Percentiles rank a stretch among this genome's conserved stretches.
Evolutionary conservation across 2,113 vertebrate species (phyloP).

Genomic region (Orientallactaga bullata): DNA sequence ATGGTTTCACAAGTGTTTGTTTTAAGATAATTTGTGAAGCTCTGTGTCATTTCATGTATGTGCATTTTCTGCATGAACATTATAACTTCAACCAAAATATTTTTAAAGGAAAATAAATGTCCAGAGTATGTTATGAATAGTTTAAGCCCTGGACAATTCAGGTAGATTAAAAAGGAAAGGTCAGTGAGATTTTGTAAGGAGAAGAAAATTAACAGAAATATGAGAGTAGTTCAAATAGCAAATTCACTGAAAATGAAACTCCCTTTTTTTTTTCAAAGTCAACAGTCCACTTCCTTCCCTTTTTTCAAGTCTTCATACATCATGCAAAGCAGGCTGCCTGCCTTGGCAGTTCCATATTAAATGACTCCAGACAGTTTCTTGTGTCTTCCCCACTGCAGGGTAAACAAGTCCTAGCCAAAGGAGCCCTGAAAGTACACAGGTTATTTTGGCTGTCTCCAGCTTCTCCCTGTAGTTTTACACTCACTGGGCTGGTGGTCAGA

Average conservation of each 20-base stretch:
- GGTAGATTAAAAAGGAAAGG: slow-evolving; percentile 30
- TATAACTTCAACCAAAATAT: not conserved
- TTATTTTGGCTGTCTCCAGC: not conserved
- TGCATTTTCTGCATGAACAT: slow-evolving; percentile 29
- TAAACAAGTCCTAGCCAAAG: slow-evolving; percentile 26
- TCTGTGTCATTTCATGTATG: not conserved
- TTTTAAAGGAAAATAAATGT: slow-evolving; percentile 45
- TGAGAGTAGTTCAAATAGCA: slow-evolving; percentile 46
- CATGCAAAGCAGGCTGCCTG: slow-evolving; percentile 67
- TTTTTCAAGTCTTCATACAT: slow-evolving; percentile 68
- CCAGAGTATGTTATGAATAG: not conserved
- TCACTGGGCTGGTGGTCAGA: slow-evolving; percentile 1
- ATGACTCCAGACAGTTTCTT: slow-evolving; percentile 18
- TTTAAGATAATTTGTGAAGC: not conserved
- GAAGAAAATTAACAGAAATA: slow-evolving; percentile 51
- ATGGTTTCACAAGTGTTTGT: not conserved
- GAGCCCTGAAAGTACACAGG: not conserved
- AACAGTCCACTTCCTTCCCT: slow-evolving; percentile 53
- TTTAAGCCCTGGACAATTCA: not conserved
- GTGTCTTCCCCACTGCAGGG: not conserved
- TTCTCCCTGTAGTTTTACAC: slow-evolving; percentile 32
- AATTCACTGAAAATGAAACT: slow-evolving; percentile 65
- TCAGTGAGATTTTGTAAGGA: slow-evolving; percentile 36
- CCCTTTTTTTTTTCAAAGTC: slow-evolving; percentile 55
- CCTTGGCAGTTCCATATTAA: slow-evolving; percentile 48